phyloP scores from a whole-genome alignment of 1,140 invertebrate species.

The Argopecten irradians region DNA sequence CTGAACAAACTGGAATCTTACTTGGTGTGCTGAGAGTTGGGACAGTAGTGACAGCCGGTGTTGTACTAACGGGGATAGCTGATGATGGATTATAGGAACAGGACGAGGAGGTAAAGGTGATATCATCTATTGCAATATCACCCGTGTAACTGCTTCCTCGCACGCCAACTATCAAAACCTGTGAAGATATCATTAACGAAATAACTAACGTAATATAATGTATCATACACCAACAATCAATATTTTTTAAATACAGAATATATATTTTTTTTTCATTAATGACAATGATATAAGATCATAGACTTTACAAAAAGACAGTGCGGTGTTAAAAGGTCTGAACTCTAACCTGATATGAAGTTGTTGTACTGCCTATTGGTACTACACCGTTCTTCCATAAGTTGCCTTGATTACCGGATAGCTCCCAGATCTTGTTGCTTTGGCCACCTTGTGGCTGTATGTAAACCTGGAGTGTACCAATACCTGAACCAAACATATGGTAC shows the following conservation, averaged over 20 bases:
- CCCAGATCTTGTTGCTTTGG: conserved; percentile 49
- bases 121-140: conserved; percentile 73
- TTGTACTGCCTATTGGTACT: conserved; percentile 47
- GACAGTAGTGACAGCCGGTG: conserved; percentile 45
- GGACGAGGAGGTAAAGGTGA: conserved; percentile 46
- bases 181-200: conserved; percentile 19
- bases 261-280: too few species aligned
- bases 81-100: conserved; percentile 33
- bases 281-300: too few species aligned
- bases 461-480: conserved; percentile 61
- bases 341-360: too few species aligned
- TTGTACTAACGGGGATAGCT: conserved; percentile 46
- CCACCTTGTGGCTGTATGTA: conserved; percentile 30
- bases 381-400: conserved; percentile 53
- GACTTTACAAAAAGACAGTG: too few species aligned
- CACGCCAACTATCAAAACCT: conserved; percentile 66
- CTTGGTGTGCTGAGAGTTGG: not conserved
- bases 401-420: conserved; percentile 61
- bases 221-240: not conserved
- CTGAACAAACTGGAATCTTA: too few species aligned
- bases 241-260: too few species aligned
- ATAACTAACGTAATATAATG: too few species aligned
- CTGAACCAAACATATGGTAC: conserved; percentile 73
- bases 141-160: conserved; percentile 63
- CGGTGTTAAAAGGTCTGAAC: too few species aligned